phyloP scores from a whole-genome alignment of 2,797 vertebrate species.

The Columba guinea region DNA sequence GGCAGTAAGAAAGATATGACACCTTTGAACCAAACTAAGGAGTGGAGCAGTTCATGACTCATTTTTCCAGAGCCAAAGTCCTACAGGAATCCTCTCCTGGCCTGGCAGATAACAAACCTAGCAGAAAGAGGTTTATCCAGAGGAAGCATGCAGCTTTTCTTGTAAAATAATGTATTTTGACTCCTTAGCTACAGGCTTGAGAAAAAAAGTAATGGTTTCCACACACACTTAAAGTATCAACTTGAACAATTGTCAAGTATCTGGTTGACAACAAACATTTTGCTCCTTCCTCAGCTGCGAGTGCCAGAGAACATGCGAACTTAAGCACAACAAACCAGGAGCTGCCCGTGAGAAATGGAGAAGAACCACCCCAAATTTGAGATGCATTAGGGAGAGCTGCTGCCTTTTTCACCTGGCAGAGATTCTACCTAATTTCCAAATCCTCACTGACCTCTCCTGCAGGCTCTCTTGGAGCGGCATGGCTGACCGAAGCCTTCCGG shows the following conservation, averaged over 20 bases:
- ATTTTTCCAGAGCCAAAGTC: neutral
- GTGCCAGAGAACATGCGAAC: neutral
- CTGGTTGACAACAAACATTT: neutral
- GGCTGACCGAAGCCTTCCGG: slow-evolving; percentile 8
- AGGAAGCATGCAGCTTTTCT: neutral
- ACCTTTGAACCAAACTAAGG: neutral
- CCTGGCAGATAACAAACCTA: neutral
- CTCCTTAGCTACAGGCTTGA: neutral
- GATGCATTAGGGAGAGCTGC: neutral
- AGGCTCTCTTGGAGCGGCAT: slow-evolving; percentile 30
- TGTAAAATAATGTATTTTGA: too few relatives aligned
- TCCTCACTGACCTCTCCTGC: slow-evolving; percentile 68
- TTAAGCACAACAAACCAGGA: neutral
- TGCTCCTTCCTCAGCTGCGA: neutral
- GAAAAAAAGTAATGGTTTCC: neutral
- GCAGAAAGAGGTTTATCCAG: neutral
- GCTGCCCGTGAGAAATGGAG: neutral
- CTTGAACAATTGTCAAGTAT: neutral
- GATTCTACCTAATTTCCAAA: neutral
- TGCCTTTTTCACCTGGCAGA: neutral
- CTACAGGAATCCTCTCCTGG: neutral
- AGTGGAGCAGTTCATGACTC: neutral
- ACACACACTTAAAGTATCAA: neutral
- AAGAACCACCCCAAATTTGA: neutral
- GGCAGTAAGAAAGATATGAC: neutral